Evolutionary conservation across 2,797 vertebrate genomes (phyloP).

Genomic region (Cyprinodon diabolis): DNA sequence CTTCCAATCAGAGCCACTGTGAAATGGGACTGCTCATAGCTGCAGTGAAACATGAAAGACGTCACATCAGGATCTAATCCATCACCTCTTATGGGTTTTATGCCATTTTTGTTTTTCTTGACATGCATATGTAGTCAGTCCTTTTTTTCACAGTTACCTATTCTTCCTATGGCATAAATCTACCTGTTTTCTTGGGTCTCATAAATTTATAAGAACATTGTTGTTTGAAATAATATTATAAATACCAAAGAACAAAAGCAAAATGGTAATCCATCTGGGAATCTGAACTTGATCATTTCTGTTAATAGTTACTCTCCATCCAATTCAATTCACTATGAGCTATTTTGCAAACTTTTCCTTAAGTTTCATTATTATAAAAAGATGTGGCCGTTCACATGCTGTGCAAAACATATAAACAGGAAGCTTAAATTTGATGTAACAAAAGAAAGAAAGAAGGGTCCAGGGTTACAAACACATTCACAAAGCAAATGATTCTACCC

Average conservation of each 20-base stretch:
- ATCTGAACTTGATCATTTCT: too few species aligned
- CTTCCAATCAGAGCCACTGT: constrained; percentile 69
- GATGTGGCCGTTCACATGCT: neutral
- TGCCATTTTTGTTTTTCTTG: neutral
- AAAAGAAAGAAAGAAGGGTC: neutral
- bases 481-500: neutral
- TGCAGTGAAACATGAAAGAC: constrained; percentile 44
- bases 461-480: neutral
- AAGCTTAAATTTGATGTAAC: neutral
- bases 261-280: too few species aligned
- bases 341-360: too few species aligned
- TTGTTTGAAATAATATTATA: too few species aligned
- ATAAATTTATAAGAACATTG: too few species aligned
- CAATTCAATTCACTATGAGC: too few species aligned
- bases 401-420: neutral
- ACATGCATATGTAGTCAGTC: neutral
- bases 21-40: constrained; percentile 84
- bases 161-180: too few species aligned
- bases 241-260: too few species aligned
- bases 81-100: neutral
- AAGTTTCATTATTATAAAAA: too few species aligned
- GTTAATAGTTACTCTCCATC: too few species aligned
- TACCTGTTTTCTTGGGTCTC: too few species aligned
- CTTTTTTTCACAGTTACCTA: neutral
- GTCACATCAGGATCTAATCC: neutral